A percentile compares a stretch with the other conserved stretches of the same genome.
phyloP scores from a whole-genome alignment of 2,888 invertebrate species.

The Branchellion lobata region DNA sequence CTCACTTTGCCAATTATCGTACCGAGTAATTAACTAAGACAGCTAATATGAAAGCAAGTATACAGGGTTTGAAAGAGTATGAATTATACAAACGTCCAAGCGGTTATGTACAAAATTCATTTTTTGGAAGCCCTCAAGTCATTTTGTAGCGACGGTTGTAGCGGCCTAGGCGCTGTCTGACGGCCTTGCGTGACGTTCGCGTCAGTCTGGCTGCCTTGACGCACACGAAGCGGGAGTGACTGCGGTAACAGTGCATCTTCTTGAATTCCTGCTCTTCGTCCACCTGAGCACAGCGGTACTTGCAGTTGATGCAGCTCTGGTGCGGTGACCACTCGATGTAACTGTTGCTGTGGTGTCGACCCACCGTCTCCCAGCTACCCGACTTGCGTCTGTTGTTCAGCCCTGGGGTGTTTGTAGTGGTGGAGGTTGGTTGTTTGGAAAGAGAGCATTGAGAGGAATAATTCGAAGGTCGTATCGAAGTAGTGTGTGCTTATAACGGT shows the following conservation, averaged over 20 bases:
- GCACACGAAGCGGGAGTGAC: slow-evolving; percentile 27
- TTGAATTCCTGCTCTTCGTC: neutral
- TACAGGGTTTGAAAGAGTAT: neutral
- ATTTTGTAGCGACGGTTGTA: slow-evolving; percentile 7
- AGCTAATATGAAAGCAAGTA: neutral
- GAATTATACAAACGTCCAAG: neutral
- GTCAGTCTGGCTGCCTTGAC: slow-evolving; percentile 16
- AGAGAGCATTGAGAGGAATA: too few relatives aligned
- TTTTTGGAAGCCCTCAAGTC: neutral
- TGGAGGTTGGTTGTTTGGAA: too few relatives aligned
- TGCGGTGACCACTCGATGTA: slow-evolving; percentile 10
- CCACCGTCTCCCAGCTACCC: slow-evolving; percentile 26
- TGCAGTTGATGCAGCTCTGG: slow-evolving; percentile 26
- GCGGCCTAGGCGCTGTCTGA: neutral
- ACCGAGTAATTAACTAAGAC: neutral
- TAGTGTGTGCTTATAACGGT: neutral
- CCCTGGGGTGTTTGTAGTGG: neutral
- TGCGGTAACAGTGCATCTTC: slow-evolving; percentile 28
- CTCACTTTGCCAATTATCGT: too few relatives aligned
- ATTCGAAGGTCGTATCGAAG: neutral
- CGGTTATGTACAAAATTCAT: neutral
- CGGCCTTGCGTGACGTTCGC: slow-evolving; percentile 23
- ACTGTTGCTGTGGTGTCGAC: neutral
- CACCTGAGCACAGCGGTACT: slow-evolving; percentile 27
- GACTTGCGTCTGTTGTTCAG: slow-evolving; percentile 25